Base-by-base conservation (phyloP, 2,113 vertebrate genomes). In the Sciurus niger region DNA sequence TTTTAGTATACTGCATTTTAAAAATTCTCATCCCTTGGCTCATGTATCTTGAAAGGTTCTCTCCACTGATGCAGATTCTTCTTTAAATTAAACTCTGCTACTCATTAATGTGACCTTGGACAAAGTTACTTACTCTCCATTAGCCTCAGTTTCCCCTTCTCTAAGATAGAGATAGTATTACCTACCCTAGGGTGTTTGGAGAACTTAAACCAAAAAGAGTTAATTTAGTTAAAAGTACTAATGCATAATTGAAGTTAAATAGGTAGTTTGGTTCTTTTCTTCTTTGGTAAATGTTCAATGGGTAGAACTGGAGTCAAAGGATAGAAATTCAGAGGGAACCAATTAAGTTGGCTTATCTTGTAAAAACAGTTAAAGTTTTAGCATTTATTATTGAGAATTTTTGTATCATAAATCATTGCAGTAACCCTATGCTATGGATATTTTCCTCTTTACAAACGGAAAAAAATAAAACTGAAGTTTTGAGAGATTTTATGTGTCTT, bases 1-100 rank as follows among this genome's bases (percentile, higher is more conserved):
- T 46, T 55, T 89, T 92, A 94, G 40, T 40, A 84, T 65, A 60
- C 34, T 37, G 48, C 40, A 32, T 70, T 80, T 89, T 24, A 34
- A 95, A 96, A n/a, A 6, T n/a, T 82, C 3, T 93, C 53, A 72
- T 88, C 53, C 40, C 20, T 84, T 94, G 84, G 25, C 40, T 28
- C 40, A 14, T 43, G 10, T 60, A 86, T 80, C n/a, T 92, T 43
- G 25, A 46, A 93, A 80, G 55, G 32, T 67, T 87, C 48, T 93
- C 77, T 48, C 12, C 82, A 86, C 82, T 84, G 34, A 58, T 10
- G 22, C 37, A 84, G 76, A 28, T 72, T 76, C 34, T 95, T 65
- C 37, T 13, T 51, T 92, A 73, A 12, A 83, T 48, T 46, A 79
- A 80, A 65, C 65, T 72, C n/a, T 48, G 16, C 65, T 20, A 30